phyloP scores from a whole-genome alignment of 2,113 vertebrate genomes.

The Macroglossus sobrinus region DNA sequence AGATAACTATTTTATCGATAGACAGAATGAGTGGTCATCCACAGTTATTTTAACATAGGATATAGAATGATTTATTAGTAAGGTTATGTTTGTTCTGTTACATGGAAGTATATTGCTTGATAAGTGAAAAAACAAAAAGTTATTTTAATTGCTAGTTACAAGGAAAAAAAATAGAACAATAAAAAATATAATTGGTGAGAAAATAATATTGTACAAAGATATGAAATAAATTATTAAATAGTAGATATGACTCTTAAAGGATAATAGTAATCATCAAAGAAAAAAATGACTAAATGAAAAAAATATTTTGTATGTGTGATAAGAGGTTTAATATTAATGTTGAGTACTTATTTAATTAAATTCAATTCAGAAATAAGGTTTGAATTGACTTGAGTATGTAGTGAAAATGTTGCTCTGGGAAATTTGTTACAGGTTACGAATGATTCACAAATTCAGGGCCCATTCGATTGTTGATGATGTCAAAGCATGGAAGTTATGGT shows the following conservation, averaged over 20 bases:
- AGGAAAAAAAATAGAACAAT: background rate
- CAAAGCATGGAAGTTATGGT: background rate
- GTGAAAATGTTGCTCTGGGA: background rate
- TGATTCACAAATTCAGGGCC: background rate
- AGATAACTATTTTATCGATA: background rate
- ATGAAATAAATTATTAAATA: background rate
- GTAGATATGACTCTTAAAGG: background rate
- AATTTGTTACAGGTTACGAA: background rate
- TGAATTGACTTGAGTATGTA: background rate
- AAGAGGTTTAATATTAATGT: background rate
- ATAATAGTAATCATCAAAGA: background rate
- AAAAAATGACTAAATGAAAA: constrained; percentile 5
- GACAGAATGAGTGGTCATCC: background rate
- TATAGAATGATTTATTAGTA: background rate
- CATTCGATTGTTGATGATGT: background rate
- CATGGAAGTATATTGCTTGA: background rate
- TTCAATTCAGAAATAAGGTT: background rate
- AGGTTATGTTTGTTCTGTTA: background rate
- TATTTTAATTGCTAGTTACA: background rate
- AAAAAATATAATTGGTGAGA: constrained; percentile 1
- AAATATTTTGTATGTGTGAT: background rate
- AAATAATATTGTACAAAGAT: background rate
- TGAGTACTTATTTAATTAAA: background rate
- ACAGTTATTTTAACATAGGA: background rate
- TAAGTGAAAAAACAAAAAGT: background rate